Percentiles rank a stretch among this genome's conserved stretches.
Conservation (phyloP, 2,797 vertebrate genomes). For the Epinephelus awoara region DNA sequence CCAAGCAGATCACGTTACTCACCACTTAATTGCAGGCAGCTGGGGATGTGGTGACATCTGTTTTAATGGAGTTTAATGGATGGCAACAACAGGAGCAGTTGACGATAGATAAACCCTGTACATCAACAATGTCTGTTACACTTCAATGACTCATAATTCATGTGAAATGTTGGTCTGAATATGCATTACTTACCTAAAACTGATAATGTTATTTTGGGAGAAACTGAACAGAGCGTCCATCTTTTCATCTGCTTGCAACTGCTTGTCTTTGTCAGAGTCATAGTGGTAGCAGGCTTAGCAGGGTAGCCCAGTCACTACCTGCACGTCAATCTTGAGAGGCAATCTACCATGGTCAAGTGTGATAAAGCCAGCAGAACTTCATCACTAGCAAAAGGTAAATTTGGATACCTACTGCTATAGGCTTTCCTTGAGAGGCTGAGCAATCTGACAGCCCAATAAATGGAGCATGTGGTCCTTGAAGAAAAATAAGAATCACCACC, state of each 20-base stretch:
- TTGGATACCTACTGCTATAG: neutral
- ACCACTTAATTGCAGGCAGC: neutral
- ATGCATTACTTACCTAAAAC: neutral
- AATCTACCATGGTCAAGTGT: neutral
- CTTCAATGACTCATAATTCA: neutral
- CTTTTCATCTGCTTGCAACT: neutral
- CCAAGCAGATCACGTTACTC: conserved; percentile 1
- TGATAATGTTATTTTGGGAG: too few species aligned
- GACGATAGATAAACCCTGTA: neutral
- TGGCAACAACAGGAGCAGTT: neutral
- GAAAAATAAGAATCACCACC: too few species aligned
- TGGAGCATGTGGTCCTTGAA: too few species aligned
- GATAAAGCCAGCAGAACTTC: neutral
- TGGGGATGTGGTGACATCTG: neutral
- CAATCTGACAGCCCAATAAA: too few species aligned
- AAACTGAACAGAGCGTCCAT: neutral
- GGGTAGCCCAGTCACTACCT: neutral
- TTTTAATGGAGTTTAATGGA: neutral
- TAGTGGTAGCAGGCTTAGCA: neutral
- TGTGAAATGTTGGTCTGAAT: neutral
- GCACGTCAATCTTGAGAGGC: neutral
- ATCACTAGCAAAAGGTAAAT: neutral
- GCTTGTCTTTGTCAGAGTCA: fast-evolving
- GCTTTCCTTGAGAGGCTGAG: too few species aligned
- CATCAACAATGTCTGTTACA: neutral